Evolutionary conservation across 1,140 invertebrate genomes (phyloP), one percentile per base, ranked within the genome.

Genomic region (Muscidifurax raptorellus): DNA sequence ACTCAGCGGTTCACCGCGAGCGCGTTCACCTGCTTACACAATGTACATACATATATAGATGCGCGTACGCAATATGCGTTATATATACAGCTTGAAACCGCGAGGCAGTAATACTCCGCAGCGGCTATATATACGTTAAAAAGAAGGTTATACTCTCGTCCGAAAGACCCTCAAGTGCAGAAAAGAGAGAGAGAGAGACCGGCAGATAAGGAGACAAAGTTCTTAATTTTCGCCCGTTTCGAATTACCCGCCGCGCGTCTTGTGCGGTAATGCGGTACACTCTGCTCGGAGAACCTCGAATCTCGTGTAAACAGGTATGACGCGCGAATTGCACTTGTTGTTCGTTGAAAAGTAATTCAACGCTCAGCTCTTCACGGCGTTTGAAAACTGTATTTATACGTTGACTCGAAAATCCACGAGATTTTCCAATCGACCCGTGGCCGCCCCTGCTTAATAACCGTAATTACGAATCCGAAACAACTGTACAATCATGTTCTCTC

Each of bases 1-100:
- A 28, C 25, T 36, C 52, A 72, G 79, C 44, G 79, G 79, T 81
- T 52, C 13, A 81, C 79, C 79, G 18, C 79, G n/a, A 79, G 66
- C 66, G 13, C 30, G 40, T 40, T 15, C 52, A 40, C 59, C 27
- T 27, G 59, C 64, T 10, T 47, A 12, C 69, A 44, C 25, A 80
- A 80, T 22, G 10, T 47, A n/a, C n/a, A 69, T 40, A 80, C 12
- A 69, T 47, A 1, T 59, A 59, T 22, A n/a, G 18, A 18, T n/a
- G n/a, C 5, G 18, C 18, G 15, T 59, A 0, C 52, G 36, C 47
- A 81, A 81, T 30, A 27, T 67, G 12, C n/a, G 69, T 59, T 52
- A 59, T 74, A 40, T 10, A 40, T 32, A 32, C 10, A 59, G 12
- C n/a, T 52, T 81, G 25, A 18, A 59, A 59, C 52, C 27, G 6